Conservation (phyloP, 2,113 vertebrate species). For the Numenius arquata region DNA sequence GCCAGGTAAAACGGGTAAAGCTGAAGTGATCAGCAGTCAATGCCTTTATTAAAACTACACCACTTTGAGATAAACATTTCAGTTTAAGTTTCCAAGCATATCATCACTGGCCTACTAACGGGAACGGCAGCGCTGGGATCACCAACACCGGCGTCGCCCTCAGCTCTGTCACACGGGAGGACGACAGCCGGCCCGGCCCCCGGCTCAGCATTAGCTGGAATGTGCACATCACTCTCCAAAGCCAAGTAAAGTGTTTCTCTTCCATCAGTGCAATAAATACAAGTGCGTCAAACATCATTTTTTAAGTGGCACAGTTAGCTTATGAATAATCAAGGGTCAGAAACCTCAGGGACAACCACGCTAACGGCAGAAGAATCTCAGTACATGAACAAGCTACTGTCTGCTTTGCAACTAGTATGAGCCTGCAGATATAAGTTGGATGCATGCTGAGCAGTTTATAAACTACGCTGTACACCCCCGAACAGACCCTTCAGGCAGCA, state of each 20-base stretch:
- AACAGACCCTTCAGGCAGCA: neutral
- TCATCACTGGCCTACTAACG: neutral
- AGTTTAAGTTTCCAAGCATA: neutral
- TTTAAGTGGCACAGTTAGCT: slow-evolving; percentile 24
- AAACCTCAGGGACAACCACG: neutral
- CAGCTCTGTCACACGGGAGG: neutral
- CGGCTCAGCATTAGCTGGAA: neutral
- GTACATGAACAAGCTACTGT: slow-evolving; percentile 9
- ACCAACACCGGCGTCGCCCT: neutral
- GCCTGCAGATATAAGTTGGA: neutral
- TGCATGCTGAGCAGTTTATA: neutral
- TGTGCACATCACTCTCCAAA: neutral
- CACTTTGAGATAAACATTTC: slow-evolving; percentile 53
- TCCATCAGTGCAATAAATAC: slow-evolving; percentile 16
- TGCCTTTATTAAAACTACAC: slow-evolving; percentile 70
- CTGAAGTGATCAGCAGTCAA: slow-evolving; percentile 42
- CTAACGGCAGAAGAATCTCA: slow-evolving; percentile 8
- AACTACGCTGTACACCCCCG: neutral
- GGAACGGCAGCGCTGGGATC: neutral
- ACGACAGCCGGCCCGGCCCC: neutral
- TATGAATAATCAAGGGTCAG: neutral
- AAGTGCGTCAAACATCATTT: neutral
- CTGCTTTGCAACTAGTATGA: neutral
- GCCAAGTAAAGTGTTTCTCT: neutral
- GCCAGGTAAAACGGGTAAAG: neutral